Evolutionary conservation across 2,797 vertebrate genomes (phyloP), one percentile per base, ranked within the genome.

Genomic region (Arnoldichthys spilopterus): DNA sequence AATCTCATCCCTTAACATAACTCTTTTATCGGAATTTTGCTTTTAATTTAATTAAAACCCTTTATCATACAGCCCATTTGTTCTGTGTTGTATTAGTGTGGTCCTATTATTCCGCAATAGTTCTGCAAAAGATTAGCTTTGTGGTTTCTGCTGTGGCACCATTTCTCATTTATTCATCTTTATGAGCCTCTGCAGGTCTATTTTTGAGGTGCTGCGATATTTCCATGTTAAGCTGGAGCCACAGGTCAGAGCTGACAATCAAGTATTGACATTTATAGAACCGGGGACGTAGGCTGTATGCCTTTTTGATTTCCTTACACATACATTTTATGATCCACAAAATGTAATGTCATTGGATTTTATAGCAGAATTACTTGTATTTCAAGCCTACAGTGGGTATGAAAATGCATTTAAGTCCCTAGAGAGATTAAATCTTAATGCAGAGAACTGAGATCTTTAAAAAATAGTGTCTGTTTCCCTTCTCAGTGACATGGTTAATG

Each of bases 391-490:
- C n/a, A n/a, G n/a, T n/a, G n/a, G n/a, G n/a, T n/a, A n/a, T n/a
- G n/a, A n/a, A n/a, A n/a, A n/a, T n/a, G n/a, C n/a, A n/a, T n/a
- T n/a, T n/a, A n/a, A n/a, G n/a, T n/a, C n/a, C n/a, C n/a, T 45
- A 4, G n/a, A 3, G 22, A 56, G 12, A 26, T 56, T 12, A 13
- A 26, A 26, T 58, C 11, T 26, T 54, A 22, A 0, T n/a, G 49
- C 18, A 6, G 49, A 51, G 47, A 15, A 49, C 12, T 13, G 1
- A 26, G 22, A 58, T 24, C 2, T 4, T 58, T 3, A 71, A 4
- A 18, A 30, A 22, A 6, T 26, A 7, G 15, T 64, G 64, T 67
- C 75, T 82, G 74, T 80, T 84, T 80, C 70, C 59, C 45, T 74
- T 77, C 37, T 54, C 0, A 22, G 49, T 69, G 1, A 7, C 9